These are phyloP conservation scores for Leucosticte australis DNA, from an alignment of 2,113 vertebrate species.

Conservation along the genomic window DNA sequence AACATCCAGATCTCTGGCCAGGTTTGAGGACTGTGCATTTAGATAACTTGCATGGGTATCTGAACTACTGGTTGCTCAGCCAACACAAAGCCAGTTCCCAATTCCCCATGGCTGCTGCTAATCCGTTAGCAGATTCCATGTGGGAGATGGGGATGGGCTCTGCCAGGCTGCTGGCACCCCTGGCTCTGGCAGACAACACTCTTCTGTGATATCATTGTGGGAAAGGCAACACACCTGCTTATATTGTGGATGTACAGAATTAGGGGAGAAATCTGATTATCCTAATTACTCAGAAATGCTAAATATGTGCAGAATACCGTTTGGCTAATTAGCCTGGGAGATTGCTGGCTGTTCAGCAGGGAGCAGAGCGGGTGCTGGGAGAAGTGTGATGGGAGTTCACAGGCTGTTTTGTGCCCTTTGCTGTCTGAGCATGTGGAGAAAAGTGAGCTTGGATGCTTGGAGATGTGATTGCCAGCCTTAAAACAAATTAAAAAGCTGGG, in stretches of 20 bases:
- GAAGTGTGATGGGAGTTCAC: not conserved
- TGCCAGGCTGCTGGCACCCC: not conserved
- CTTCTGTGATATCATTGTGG: not conserved
- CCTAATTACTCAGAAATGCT: conserved; percentile 58
- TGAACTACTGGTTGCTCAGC: not conserved
- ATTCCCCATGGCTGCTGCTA: not conserved
- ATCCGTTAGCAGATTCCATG: not conserved
- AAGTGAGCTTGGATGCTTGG: not conserved
- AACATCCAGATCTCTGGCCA: not conserved
- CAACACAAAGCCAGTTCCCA: not conserved
- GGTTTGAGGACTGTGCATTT: not conserved
- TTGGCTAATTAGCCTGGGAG: conserved; percentile 44
- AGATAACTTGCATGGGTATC: not conserved
- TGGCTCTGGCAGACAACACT: not conserved
- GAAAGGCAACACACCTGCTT: conserved; percentile 41
- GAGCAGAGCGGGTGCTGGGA: not conserved
- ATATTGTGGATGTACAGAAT: not conserved
- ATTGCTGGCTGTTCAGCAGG: not conserved
- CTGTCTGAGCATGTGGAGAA: not conserved
- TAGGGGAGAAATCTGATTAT: conserved; percentile 61
- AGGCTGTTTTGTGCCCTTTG: not conserved
- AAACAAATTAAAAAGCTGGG: not conserved
- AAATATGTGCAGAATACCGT: conserved; percentile 50
- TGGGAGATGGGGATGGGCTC: not conserved
- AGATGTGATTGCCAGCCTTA: not conserved